Base-by-base conservation (phyloP, 2,113 vertebrate species). In the Otocyon megalotis region DNA sequence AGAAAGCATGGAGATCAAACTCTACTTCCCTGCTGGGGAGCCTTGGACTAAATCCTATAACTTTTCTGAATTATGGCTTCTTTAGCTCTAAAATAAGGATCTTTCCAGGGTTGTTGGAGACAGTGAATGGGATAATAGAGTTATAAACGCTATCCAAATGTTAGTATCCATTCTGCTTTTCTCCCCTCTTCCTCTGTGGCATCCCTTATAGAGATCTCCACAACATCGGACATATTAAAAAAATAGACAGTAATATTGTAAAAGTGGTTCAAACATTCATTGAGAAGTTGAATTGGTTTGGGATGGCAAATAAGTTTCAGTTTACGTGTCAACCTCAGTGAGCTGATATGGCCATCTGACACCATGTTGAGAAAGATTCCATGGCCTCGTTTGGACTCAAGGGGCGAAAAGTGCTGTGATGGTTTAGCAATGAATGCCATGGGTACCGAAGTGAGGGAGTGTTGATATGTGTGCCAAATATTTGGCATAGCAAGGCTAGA, bases 401-500 rank as follows among this genome's bases (percentile, higher is more conserved):
- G 9, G 14, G 30, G 48, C 9, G 35, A 72, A 82, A 65, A 28
- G 37, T 58, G 13, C 3, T 43, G 30, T 67, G 85, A 86, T 69
- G 67, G 76, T 58, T 92, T 74, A 72, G 20, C 54, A 63, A 50
- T 37, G 20, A 63, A 67, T 86, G 5, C 60, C 14, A 14, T 26
- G 58, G 56, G 79, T 32, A 35, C 2, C 67, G 37, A 60, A 84
- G 14, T 13, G 9, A 8, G 35, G 5, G 32, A 54, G 30, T 67
- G 37, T 60, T 83, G 63, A 26, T 32, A 30, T 3, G 0, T 60
- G 56, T 28, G 35, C 35, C 54, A 94, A 48, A 53, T 95, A 89
- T 83, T 91, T 97, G 91, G 83, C 72, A 92, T 58, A 67, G 62
- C 30, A 93, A 76, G 37, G 60, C 30, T 67, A 60, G 63, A 88